Percentiles rank a stretch among this genome's conserved stretches.
Conservation (phyloP, 2,888 invertebrate genomes). For the Acronicta psi region DNA sequence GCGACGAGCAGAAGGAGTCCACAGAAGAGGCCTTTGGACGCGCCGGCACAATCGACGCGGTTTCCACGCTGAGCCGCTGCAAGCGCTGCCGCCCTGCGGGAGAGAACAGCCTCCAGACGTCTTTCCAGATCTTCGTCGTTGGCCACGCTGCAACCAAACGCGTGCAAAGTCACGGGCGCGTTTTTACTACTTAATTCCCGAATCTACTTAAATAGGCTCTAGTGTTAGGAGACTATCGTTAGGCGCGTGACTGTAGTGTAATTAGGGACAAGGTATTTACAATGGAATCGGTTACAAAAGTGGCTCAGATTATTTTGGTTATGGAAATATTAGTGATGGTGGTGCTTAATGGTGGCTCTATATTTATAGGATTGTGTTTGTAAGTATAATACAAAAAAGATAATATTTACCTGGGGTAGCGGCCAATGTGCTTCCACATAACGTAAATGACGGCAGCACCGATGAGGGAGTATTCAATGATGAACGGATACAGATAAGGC, state of each 20-base stretch:
- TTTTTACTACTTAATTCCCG: constrained; percentile 28
- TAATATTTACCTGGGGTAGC: constrained; percentile 92
- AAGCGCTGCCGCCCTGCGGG: constrained; percentile 95
- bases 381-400: constrained; percentile 15
- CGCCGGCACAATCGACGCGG: constrained; percentile 97
- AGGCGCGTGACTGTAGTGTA: constrained; percentile 27
- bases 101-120: constrained; percentile 95
- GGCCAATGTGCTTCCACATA: constrained; percentile 98
- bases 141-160: constrained; percentile 88
- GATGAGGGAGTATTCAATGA: constrained; percentile 98
- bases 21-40: constrained; percentile 97
- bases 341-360: constrained; percentile 16
- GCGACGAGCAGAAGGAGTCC: constrained; percentile 96
- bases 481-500: constrained; percentile 98
- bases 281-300: constrained; percentile 9
- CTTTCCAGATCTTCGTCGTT: constrained; percentile 96
- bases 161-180: constrained; percentile 69
- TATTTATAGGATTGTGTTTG: constrained; percentile 13
- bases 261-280: constrained; percentile 27
- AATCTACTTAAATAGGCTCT: constrained; percentile 27
- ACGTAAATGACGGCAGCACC: constrained; percentile 98
- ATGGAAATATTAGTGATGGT: constrained; percentile 13
- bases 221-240: constrained; percentile 22
- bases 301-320: constrained; percentile 8
- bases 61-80: constrained; percentile 95